Conservation (phyloP, 2,113 vertebrate species). For the Lagopus muta region DNA sequence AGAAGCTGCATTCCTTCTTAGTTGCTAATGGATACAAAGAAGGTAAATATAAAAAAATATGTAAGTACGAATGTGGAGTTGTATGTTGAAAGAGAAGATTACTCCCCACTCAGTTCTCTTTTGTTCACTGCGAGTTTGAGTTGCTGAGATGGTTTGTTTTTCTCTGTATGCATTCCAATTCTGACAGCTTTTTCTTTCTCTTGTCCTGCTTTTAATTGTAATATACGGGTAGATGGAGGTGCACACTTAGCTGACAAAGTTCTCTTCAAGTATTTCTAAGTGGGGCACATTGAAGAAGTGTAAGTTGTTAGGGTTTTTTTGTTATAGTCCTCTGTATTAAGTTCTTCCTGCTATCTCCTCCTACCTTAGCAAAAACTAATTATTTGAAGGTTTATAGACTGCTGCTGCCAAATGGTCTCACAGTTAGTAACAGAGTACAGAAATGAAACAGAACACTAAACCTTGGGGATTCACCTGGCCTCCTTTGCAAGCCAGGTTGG, state of each 20-base stretch:
- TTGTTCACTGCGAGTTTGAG: not conserved
- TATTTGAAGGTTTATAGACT: constrained; percentile 78
- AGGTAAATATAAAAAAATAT: not conserved
- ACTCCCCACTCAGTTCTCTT: not conserved
- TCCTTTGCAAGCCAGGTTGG: constrained; percentile 71
- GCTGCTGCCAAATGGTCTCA: constrained; percentile 81
- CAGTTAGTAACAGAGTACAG: constrained; percentile 76
- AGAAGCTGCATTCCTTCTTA: not conserved
- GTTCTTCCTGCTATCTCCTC: constrained; percentile 44
- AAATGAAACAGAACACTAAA: constrained; percentile 77
- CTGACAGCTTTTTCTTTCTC: not conserved
- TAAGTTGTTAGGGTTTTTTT: not conserved
- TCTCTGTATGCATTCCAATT: not conserved
- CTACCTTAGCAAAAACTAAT: constrained; percentile 82
- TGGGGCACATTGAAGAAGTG: constrained; percentile 73
- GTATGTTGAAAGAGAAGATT: constrained; percentile 1
- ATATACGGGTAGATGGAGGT: not conserved
- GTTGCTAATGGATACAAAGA: not conserved
- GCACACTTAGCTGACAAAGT: not conserved
- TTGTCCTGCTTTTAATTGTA: not conserved
- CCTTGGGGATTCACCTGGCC: constrained; percentile 81
- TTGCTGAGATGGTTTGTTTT: not conserved
- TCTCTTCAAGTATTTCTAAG: constrained; percentile 81
- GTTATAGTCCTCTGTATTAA: constrained; percentile 37
- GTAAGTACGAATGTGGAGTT: not conserved